Evolutionary conservation across 2,797 vertebrate species (phyloP), one percentile per base, ranked within the genome.

Genomic region (Pteropus rufus): DNA sequence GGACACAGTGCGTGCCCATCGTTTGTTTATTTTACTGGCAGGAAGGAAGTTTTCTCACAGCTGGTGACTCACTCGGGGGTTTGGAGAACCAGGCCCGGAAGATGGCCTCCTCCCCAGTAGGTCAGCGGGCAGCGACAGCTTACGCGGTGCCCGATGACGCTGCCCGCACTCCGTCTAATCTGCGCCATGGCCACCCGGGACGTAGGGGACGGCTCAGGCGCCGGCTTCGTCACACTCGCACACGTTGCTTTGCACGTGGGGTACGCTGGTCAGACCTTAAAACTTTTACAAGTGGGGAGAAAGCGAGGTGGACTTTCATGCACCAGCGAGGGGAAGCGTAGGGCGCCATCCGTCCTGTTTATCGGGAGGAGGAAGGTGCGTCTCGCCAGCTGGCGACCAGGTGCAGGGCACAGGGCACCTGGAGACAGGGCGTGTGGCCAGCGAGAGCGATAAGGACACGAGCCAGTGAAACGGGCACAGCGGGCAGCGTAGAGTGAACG

Each of bases 181-280:
- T 10, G 19, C 26, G 1, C 46, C 15, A 46, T 0, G 12, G 4
- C 11, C 12, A 26, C 76, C 64, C 15, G 64, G 62, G 36, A 69
- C 3, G 12, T 31, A 18, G 72, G 46, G 2, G 0, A 3, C 23
- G 6, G 15, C 19, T 10, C 11, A 24, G 26, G 3, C 2, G 6
- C n/a, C n/a, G 24, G 29, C 21, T 46, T 18, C 88, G 1, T 9
- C 54, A 10, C 19, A 5, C 6, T 18, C 39, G 26, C 2, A 10
- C 29, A 8, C 29, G 15, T 41, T 46, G 69, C 29, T 18, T n/a
- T 21, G 10, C 31, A 29, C n/a, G 36, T 39, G 23, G 7, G 41
- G 19, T 31, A 26, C 2, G 5, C 18, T 18, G 26, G 24, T 14
- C 56, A 36, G 11, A 75, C 24, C 12, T 29, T 1, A 58, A 56